These are phyloP conservation scores for Antheraea assamensis DNA, from an alignment of 2,888 invertebrate species.

Conservation along the genomic window DNA sequence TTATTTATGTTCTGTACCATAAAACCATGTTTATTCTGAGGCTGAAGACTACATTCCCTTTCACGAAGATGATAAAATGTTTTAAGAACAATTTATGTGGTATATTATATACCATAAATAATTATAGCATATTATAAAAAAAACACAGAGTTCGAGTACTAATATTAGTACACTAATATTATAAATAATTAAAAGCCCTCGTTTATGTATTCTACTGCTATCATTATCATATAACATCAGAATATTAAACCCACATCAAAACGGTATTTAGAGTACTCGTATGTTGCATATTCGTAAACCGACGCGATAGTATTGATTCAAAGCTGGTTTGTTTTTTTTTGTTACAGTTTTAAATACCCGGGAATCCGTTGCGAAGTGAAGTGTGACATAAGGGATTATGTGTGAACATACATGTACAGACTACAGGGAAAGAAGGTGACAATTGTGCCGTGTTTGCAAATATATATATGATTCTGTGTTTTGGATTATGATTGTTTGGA, in stretches of 20 bases:
- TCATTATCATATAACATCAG: neutral
- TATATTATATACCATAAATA: too few species aligned
- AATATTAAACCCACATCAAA: neutral
- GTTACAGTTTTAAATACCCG: slow-evolving; percentile 45
- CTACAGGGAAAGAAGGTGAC: slow-evolving; percentile 66
- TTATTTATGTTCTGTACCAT: too few species aligned
- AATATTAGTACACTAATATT: neutral
- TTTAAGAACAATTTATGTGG: too few species aligned
- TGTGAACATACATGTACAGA: slow-evolving; percentile 47
- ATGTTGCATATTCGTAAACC: neutral
- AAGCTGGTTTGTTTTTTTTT: slow-evolving; percentile 29
- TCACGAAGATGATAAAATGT: too few species aligned
- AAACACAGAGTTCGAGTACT: too few species aligned
- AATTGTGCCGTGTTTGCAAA: slow-evolving; percentile 50
- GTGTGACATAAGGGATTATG: slow-evolving; percentile 58
- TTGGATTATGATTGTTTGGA: slow-evolving; percentile 67
- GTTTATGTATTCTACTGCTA: neutral
- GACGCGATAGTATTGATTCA: neutral
- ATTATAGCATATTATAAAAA: too few species aligned
- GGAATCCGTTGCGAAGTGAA: slow-evolving; percentile 49
- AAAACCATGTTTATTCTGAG: too few species aligned
- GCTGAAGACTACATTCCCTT: too few species aligned
- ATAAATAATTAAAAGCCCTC: neutral
- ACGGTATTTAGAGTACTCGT: neutral
- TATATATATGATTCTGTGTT: slow-evolving; percentile 65